Evolutionary conservation across 2,888 invertebrate species (phyloP).

Genomic region (Mycalesis mineus): DNA sequence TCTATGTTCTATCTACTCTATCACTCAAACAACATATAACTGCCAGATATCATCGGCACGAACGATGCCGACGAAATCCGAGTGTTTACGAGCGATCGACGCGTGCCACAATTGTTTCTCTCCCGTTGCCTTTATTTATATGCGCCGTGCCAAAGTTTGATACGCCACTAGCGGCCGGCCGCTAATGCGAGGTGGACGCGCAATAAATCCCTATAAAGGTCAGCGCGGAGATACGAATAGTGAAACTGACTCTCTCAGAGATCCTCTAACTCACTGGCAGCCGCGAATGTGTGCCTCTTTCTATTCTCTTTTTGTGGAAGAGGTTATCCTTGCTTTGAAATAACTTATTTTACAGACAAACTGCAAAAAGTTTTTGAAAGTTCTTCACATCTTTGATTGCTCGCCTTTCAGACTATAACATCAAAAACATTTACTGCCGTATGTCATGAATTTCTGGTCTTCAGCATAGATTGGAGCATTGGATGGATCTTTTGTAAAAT

Average conservation of each 20-base stretch:
- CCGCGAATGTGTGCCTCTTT: too few relatives aligned
- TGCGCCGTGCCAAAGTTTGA: slow-evolving; percentile 27
- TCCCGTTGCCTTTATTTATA: slow-evolving; percentile 35
- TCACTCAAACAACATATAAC: slow-evolving; percentile 46
- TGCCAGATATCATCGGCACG: slow-evolving; percentile 60
- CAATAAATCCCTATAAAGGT: slow-evolving; percentile 30
- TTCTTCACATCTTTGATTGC: too few relatives aligned
- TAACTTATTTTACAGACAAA: too few relatives aligned
- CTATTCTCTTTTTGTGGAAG: too few relatives aligned
- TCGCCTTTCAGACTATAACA: too few relatives aligned
- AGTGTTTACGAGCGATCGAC: slow-evolving; percentile 52
- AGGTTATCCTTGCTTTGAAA: too few relatives aligned
- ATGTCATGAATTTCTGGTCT: too few relatives aligned
- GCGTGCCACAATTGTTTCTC: slow-evolving; percentile 41
- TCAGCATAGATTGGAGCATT: too few relatives aligned
- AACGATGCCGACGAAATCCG: slow-evolving; percentile 60
- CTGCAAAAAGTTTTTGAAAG: too few relatives aligned
- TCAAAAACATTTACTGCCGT: too few relatives aligned
- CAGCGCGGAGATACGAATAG: slow-evolving; percentile 22
- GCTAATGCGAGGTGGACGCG: slow-evolving; percentile 27
- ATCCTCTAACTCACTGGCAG: too few relatives aligned
- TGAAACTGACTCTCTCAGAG: slow-evolving; percentile 10
- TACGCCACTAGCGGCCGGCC: slow-evolving; percentile 21
- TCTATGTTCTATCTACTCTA: slow-evolving; percentile 22
- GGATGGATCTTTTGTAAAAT: too few relatives aligned